phyloP scores from a whole-genome alignment of 2,888 invertebrate species.

The Ectemnius lituratus region DNA sequence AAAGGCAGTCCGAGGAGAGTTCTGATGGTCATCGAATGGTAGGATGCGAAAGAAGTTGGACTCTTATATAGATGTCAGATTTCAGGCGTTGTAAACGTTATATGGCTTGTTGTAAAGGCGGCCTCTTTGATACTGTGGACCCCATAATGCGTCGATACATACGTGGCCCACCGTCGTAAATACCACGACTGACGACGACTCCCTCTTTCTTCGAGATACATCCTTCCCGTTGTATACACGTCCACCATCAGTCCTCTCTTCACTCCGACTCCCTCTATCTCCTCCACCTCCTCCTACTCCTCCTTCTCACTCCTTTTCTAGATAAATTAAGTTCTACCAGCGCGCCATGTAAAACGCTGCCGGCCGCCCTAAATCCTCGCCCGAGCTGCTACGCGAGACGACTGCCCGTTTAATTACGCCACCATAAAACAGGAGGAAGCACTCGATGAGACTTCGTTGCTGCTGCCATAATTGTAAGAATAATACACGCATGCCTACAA shows the following conservation, averaged over 20 bases:
- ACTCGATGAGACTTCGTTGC: neutral
- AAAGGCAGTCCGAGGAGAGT: slow-evolving; percentile 9
- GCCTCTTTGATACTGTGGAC: slow-evolving; percentile 70
- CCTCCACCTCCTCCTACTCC: slow-evolving; percentile 12
- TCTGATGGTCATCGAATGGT: slow-evolving; percentile 19
- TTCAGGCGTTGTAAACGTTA: slow-evolving; percentile 74
- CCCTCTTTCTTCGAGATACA: slow-evolving; percentile 36
- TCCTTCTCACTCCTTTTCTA: slow-evolving; percentile 43
- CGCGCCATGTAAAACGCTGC: slow-evolving; percentile 44
- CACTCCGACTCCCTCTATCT: slow-evolving; percentile 31
- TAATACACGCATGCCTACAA: too few relatives aligned
- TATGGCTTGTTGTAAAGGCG: slow-evolving; percentile 71
- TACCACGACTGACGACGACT: slow-evolving; percentile 57
- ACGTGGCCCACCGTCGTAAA: slow-evolving; percentile 68
- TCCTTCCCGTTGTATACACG: slow-evolving; percentile 23
- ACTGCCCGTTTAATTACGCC: slow-evolving; percentile 61
- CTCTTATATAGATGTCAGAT: slow-evolving; percentile 75
- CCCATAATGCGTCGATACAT: slow-evolving; percentile 64
- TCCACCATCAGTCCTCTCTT: too few relatives aligned
- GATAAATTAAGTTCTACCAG: slow-evolving; percentile 57
- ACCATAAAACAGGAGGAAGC: slow-evolving; percentile 56
- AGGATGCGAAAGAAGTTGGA: slow-evolving; percentile 42
- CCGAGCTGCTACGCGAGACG: slow-evolving; percentile 17
- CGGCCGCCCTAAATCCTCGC: slow-evolving; percentile 42
- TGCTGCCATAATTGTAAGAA: too few relatives aligned